Evolutionary conservation across 2,888 invertebrate genomes (phyloP).

Genomic region (Gymnoscelis rufifasciata): DNA sequence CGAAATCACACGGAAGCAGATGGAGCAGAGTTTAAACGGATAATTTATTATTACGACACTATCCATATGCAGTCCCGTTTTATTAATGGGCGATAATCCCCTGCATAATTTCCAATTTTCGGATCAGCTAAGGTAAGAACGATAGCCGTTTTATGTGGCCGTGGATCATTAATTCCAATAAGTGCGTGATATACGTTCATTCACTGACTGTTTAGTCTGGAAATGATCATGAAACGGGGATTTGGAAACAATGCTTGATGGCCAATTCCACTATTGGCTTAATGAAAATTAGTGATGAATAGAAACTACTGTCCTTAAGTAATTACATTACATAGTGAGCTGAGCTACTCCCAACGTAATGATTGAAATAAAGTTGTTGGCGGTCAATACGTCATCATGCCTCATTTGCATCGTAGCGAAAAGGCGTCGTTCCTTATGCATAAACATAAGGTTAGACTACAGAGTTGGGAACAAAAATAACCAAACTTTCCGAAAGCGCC

Average conservation of each 20-base stretch:
- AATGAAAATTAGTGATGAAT: conserved; percentile 19
- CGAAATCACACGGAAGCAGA: conserved; percentile 41
- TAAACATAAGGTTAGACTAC: not conserved
- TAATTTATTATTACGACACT: conserved; percentile 46
- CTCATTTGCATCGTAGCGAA: conserved; percentile 5
- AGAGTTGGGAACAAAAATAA: conserved; percentile 2
- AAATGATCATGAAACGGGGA: conserved; percentile 15
- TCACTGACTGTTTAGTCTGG: conserved; percentile 23
- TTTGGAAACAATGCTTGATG: conserved; percentile 15
- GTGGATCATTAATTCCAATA: conserved; percentile 22
- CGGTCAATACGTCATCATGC: conserved; percentile 3
- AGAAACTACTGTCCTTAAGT: conserved; percentile 13
- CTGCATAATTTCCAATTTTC: conserved; percentile 32
- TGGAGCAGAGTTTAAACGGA: conserved; percentile 43
- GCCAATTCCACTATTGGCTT: not conserved
- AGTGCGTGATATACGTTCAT: conserved; percentile 19
- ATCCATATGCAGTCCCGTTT: conserved; percentile 41
- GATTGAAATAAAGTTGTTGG: conserved; percentile 1
- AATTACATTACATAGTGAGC: conserved; percentile 4
- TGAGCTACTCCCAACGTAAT: not conserved
- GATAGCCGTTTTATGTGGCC: conserved; percentile 4
- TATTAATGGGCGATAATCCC: conserved; percentile 45
- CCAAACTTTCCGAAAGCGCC: conserved; percentile 5
- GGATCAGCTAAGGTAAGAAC: conserved; percentile 20
- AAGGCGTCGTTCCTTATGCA: conserved; percentile 2